These are phyloP conservation scores for Petrocephalus schoutedeni DNA, from an alignment of 2,797 vertebrate species.

Conservation along the genomic window DNA sequence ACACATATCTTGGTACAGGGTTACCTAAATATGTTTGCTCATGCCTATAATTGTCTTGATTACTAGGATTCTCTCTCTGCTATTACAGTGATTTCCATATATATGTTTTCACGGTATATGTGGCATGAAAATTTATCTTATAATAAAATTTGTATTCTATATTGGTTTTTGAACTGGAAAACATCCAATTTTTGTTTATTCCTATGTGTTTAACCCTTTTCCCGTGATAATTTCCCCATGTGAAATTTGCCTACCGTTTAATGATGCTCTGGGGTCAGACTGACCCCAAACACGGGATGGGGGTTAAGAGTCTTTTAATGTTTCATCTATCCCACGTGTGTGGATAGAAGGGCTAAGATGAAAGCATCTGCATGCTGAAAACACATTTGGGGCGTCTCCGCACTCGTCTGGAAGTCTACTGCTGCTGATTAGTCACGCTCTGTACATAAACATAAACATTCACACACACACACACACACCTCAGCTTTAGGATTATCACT, in stretches of 20 bases:
- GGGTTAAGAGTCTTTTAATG: neutral
- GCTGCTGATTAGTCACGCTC: neutral
- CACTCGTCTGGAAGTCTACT: neutral
- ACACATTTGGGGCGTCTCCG: neutral
- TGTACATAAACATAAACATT: neutral
- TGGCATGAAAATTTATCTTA: neutral
- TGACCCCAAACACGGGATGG: too few species aligned
- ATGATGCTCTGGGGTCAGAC: too few species aligned
- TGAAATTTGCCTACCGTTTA: too few species aligned
- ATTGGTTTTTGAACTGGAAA: neutral
- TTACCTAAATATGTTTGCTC: neutral
- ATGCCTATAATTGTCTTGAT: neutral
- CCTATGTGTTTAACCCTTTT: slow-evolving; percentile 3
- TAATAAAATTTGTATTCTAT: too few species aligned
- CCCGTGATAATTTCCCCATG: too few species aligned
- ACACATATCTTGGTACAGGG: neutral
- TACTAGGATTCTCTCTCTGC: neutral
- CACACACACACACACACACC: neutral
- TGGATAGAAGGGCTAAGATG: neutral
- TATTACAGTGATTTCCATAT: neutral
- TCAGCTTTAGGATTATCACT: slow-evolving; percentile 30
- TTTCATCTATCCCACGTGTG: neutral
- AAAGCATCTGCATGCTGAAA: slow-evolving; percentile 14
- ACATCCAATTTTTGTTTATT: neutral
- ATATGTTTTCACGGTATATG: neutral